Conservation (phyloP, 2,113 vertebrate species). For the Prochilodus magdalenae region DNA sequence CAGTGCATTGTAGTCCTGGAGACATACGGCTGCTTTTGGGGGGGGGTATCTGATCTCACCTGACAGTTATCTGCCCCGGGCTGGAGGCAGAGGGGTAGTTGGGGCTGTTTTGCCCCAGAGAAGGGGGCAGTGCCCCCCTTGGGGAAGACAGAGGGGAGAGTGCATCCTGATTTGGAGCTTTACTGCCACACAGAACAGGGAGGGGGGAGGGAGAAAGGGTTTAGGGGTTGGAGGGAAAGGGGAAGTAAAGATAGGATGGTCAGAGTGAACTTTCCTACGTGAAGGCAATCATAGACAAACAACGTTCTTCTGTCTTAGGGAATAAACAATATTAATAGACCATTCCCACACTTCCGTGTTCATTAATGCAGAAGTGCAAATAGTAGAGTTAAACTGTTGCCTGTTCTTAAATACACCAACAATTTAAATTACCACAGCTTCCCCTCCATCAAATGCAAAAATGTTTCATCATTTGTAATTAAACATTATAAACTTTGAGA, state of each 20-base stretch:
- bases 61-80: constrained; percentile 80
- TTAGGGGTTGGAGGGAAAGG: background rate
- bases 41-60: constrained; percentile 80
- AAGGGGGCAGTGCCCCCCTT: constrained; percentile 82
- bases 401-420: too few species aligned
- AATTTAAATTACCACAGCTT: too few species aligned
- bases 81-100: constrained; percentile 85
- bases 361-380: too few species aligned
- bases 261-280: constrained; percentile 8
- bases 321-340: too few species aligned
- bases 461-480: too few species aligned
- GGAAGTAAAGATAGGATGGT: constrained; percentile 16
- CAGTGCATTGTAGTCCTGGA: background rate
- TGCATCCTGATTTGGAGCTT: constrained; percentile 89
- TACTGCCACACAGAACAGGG: constrained; percentile 68
- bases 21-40: background rate
- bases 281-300: background rate
- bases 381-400: too few species aligned
- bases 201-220: constrained; percentile 36
- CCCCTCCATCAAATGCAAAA: too few species aligned
- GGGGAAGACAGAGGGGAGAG: constrained; percentile 85
- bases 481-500: too few species aligned
- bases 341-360: too few species aligned
- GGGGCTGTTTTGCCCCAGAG: constrained; percentile 82
- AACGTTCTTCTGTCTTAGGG: background rate